Evolutionary conservation across 2,888 invertebrate genomes (phyloP), one percentile per base, ranked within the genome.

Genomic region (Aphodius sticticus): DNA sequence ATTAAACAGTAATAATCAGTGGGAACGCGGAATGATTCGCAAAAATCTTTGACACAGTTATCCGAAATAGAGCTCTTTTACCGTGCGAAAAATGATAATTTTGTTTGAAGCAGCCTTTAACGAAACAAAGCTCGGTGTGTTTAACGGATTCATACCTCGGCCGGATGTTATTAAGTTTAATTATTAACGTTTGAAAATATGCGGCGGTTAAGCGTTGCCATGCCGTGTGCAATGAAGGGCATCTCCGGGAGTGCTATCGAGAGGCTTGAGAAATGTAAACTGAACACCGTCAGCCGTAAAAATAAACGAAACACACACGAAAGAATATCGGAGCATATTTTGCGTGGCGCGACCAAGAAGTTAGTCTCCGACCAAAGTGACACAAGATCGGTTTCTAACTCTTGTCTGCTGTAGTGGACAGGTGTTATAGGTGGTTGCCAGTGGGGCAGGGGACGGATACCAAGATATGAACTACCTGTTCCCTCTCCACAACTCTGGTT

Each of bases 391-490:
- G 2, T 53, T 53, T 53, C 53, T 53, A 53, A 53, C 53, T 53
- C 53, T 53, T 53, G 53, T 53, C 12, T 1, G 53, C 4, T 7
- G 53, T 53, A 3, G 76, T 76, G 77, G 82, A 83, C 83, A 83
- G 83, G 83, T 83, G 83, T 3, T 26, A 26, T 26, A 26, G 26
- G 26, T 82, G 80, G 81, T 80, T 77, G 78, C 78, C 78, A 78
- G 76, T 78, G 78, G 77, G 77, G 79, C 69, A 16, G 79, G 77
- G 78, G 78, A 78, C 79, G 81, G 82, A 81, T 82, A 83, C 82
- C 83, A 83, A 85, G 84, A 84, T 86, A 85, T 84, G 85, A 53
- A 86, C 87, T 87, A 87, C 86, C 87, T 87, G 86, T 87, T 87
- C 86, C 86, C 87, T 85, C 86, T 86, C 87, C 84, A 85, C 85